phyloP scores from a whole-genome alignment of 2,113 vertebrate genomes.

The Tonatia bakeri region DNA sequence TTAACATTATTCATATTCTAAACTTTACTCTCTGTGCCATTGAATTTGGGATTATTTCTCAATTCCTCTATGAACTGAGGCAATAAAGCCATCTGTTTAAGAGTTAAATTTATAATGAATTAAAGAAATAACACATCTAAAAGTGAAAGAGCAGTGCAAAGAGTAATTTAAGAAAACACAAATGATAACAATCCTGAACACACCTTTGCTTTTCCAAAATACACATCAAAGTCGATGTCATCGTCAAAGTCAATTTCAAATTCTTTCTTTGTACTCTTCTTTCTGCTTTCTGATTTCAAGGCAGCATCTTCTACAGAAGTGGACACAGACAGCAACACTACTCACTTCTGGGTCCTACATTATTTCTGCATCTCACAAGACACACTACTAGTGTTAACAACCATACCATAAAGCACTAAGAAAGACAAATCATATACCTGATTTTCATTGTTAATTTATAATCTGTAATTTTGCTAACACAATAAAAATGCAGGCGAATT shows the following conservation, averaged over 20 bases:
- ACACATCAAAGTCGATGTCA: constrained; percentile 84
- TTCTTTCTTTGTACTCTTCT: constrained; percentile 82
- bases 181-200: background rate
- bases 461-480: background rate
- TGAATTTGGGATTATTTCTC: background rate
- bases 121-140: background rate
- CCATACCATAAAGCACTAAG: background rate
- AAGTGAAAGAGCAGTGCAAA: background rate
- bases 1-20: background rate
- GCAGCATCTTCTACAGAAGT: constrained; percentile 17
- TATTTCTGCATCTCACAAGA: background rate
- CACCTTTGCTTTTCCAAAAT: constrained; percentile 90
- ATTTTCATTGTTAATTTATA: background rate
- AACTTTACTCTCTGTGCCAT: background rate
- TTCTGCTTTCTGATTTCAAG: constrained; percentile 64
- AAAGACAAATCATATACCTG: background rate
- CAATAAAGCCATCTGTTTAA: background rate
- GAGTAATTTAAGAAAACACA: background rate
- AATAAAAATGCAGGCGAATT: background rate
- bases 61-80: background rate
- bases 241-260: constrained; percentile 90
- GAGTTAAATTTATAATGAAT: background rate
- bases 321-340: background rate
- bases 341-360: background rate
- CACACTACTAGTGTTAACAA: background rate